Conservation (phyloP, 1,140 invertebrate genomes). For the Drosophila bocqueti region DNA sequence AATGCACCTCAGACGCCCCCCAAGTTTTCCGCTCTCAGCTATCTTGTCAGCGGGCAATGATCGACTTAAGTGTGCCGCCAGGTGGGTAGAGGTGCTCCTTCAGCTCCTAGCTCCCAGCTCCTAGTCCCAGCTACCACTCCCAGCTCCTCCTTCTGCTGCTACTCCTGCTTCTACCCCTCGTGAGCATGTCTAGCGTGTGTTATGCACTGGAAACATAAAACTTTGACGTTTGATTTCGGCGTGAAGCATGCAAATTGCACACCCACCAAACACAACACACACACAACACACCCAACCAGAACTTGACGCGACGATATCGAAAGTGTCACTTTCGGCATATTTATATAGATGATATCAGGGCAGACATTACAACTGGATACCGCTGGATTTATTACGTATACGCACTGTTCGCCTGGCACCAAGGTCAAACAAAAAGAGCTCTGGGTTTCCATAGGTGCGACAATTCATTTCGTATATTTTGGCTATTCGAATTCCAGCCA, state of each 20-base stretch:
- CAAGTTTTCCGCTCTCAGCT: slow-evolving; percentile 25
- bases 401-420: slow-evolving; percentile 15
- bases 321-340: slow-evolving; percentile 79
- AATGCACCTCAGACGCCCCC: slow-evolving; percentile 43
- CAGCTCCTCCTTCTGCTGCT: neutral
- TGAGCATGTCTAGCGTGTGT: slow-evolving; percentile 56
- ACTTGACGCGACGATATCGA: slow-evolving; percentile 46
- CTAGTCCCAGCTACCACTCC: neutral
- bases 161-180: neutral
- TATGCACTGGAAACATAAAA: slow-evolving; percentile 62
- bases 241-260: slow-evolving; percentile 79
- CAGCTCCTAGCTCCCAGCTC: no score
- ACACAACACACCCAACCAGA: slow-evolving; percentile 1
- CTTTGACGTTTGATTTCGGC: slow-evolving; percentile 68
- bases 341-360: slow-evolving; percentile 31
- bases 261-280: neutral
- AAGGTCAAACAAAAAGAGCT: slow-evolving; percentile 62
- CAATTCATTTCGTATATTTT: slow-evolving; percentile 16
- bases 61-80: slow-evolving; percentile 76
- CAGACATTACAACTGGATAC: slow-evolving; percentile 4
- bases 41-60: slow-evolving; percentile 60
- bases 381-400: slow-evolving; percentile 29
- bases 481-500: slow-evolving; percentile 12
- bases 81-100: slow-evolving; percentile 9
- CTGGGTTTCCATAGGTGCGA: slow-evolving; percentile 40